Base-by-base conservation (phyloP, 2,113 vertebrate species). In the Dromiciops gliroides region DNA sequence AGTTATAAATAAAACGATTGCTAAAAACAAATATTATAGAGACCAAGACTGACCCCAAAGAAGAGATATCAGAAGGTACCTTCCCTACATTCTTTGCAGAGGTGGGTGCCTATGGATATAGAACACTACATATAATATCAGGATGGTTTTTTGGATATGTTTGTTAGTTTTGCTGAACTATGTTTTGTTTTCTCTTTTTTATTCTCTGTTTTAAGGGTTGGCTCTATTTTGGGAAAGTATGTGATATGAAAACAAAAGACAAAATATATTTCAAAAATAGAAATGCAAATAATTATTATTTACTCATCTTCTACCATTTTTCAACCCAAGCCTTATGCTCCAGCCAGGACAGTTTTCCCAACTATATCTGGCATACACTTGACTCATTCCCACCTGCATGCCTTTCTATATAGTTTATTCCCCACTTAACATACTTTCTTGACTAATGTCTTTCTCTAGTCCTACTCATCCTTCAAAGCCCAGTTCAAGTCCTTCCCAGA, bases 211-310 rank as follows among this genome's bases (percentile, higher is more conserved):
- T 44, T 83, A 83, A 83, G 44, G 19, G 16, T 44, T 44, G 67
- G 67, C n/a, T 83, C n/a, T 44, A 44, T 83, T 83, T 83, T 83
- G n/a, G 19, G 67, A 83, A 83, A 83, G 67, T 23, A 83, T 83
- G 67, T 83, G 67, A 44, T 83, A 83, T 83, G 23, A 83, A 83
- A 83, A 83, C 67, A 83, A 44, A 83, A 83, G n/a, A 44, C 67
- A 83, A 83, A 83, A 83, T 83, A 83, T 83, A 83, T 83, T 83
- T 83, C 67, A 44, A 83, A 83, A 83, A 83, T 83, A 83, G 67
- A 83, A 83, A 83, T 83, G 37, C 44, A 44, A 83, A 83, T 44
- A 44, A 83, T 44, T 83, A 83, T 83, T 83, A 83, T 83, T 83
- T 44, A 83, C 67, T 83, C n/a, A 83, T 83, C 37, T 75, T 75